A percentile compares a stretch with the other conserved stretches of the same genome.
phyloP scores from a whole-genome alignment of 2,888 invertebrate genomes.

The Erebia ligea region DNA sequence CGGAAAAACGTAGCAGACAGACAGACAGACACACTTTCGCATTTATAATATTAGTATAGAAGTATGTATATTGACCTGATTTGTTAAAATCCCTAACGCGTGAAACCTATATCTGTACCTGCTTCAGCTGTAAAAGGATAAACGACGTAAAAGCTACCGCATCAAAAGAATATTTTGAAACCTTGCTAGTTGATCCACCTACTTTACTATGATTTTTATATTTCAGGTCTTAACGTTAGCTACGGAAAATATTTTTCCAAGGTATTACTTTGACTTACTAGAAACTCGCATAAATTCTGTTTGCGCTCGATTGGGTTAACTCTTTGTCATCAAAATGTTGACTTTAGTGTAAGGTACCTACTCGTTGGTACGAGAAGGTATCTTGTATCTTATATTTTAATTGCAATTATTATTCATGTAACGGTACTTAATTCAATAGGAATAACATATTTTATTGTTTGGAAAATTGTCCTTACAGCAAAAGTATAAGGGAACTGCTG shows the following conservation, averaged over 20 bases:
- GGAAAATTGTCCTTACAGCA: slow-evolving; percentile 47
- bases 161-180: not conserved
- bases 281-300: slow-evolving; percentile 21
- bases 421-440: slow-evolving; percentile 42
- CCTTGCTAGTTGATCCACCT: not conserved
- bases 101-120: not conserved
- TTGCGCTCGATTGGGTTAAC: slow-evolving; percentile 16
- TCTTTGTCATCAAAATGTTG: slow-evolving; percentile 19
- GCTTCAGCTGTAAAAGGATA: not conserved
- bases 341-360: not conserved
- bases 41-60: too few species aligned
- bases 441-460: slow-evolving; percentile 39
- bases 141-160: not conserved
- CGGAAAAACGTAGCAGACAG: too few species aligned
- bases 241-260: slow-evolving; percentile 20
- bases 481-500: slow-evolving; percentile 47
- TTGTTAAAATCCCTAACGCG: not conserved
- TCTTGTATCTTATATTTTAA: too few species aligned
- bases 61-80: not conserved
- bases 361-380: too few species aligned
- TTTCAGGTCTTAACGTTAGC: slow-evolving; percentile 15
- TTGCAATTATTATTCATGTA: not conserved
- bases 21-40: too few species aligned
- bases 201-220: slow-evolving; percentile 1
- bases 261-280: slow-evolving; percentile 21